Conservation (phyloP, 2,888 invertebrate species). For the Philonicus albiceps region DNA sequence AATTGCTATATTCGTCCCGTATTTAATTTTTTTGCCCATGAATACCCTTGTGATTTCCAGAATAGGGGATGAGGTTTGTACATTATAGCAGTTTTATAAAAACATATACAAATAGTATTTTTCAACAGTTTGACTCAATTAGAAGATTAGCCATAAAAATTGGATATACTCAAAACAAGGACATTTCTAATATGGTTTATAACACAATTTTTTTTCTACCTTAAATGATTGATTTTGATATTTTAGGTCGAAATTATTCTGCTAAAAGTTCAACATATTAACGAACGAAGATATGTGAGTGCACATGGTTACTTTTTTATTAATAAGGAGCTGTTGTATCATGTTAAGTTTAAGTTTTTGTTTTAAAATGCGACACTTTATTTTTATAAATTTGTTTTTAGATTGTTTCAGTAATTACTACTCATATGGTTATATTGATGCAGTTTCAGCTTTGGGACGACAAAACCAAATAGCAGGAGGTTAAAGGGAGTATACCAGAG, state of each 20-base stretch:
- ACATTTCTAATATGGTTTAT: slow-evolving; percentile 1
- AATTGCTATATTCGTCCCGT: slow-evolving; percentile 32
- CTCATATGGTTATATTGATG: slow-evolving; percentile 48
- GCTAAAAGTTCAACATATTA: slow-evolving; percentile 45
- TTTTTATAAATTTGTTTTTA: neutral
- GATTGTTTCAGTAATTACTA: slow-evolving; percentile 40
- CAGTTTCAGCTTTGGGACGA: slow-evolving; percentile 49
- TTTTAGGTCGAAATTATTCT: slow-evolving; percentile 45
- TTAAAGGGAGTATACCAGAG: neutral
- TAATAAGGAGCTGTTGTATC: slow-evolving; percentile 43
- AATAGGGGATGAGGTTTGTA: slow-evolving; percentile 1
- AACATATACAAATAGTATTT: neutral
- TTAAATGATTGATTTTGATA: neutral
- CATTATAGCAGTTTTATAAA: neutral
- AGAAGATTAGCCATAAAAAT: slow-evolving; percentile 6
- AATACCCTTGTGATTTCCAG: slow-evolving; percentile 22
- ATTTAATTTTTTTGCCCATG: slow-evolving; percentile 34
- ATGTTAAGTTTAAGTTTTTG: slow-evolving; percentile 31
- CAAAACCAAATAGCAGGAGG: neutral
- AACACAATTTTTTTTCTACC: neutral
- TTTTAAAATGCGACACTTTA: neutral
- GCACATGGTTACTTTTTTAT: slow-evolving; percentile 46
- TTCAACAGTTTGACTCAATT: slow-evolving; percentile 4
- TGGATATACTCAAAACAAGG: neutral
- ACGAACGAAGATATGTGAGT: slow-evolving; percentile 43